Base-by-base conservation (phyloP, 1,140 invertebrate species). In the Carposina sasakii region DNA sequence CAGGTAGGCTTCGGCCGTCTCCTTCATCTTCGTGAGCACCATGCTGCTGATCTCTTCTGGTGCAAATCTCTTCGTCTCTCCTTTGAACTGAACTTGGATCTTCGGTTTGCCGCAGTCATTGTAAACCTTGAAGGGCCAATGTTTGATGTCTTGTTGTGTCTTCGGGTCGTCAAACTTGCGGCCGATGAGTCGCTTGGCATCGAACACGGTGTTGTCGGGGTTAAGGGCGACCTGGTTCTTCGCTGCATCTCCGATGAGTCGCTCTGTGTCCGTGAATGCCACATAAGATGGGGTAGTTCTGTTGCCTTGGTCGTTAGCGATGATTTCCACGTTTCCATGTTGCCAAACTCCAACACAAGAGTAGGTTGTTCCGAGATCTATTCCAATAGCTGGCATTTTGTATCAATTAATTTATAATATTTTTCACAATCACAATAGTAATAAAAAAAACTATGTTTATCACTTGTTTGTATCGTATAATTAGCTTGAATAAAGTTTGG, bases 201-300 rank as follows among this genome's bases (percentile, higher is more conserved):
- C 93, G 58, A 92, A 92, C 13, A 93, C 90, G 1, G 92, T 94
- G 72, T 94, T 94, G 44, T 85, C 79, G 10, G 93, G 92, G 75
- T 95, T 95, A 90, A 93, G 91, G 1, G 92, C 90, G 16, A 85
- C 84, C 81, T 86, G 57, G n/a, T n/a, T n/a, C n/a, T n/a, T n/a
- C n/a, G n/a, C n/a, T n/a, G n/a, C n/a, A n/a, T n/a, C n/a, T n/a
- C 33, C 33, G n/a, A 36, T 36, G 9, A 36, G 33, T 16, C 33
- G 33, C 33, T 36, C 33, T 36, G 33, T 36, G n/a, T 36, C 33
- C 33, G 33, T 36, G 16, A 36, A 36, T 9, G 33, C 16, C 8
- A 36, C 33, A 16, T 36, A 36, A 3, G 33, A 36, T 36, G 33
- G 33, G 2, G 33, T 36, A 2, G 33, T 36, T 36, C 33, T 13